Evolutionary conservation across 2,797 vertebrate genomes (phyloP).

Genomic region (Vipera ursinii): DNA sequence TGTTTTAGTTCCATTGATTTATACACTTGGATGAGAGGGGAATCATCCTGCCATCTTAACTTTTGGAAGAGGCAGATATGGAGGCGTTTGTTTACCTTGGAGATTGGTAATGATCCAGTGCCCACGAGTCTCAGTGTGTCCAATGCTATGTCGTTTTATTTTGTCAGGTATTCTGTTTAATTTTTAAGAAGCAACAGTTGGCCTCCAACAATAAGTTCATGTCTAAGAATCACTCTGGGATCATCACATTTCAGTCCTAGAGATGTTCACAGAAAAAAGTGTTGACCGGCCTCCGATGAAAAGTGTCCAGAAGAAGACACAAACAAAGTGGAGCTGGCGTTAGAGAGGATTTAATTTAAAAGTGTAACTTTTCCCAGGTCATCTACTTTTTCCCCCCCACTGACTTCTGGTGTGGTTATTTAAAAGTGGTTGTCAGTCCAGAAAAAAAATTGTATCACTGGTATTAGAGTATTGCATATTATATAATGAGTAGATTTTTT

Average conservation of each 20-base stretch:
- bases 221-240: not conserved
- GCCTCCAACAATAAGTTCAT: not conserved
- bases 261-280: not conserved
- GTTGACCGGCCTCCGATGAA: not conserved
- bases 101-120: not conserved
- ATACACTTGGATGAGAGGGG: not conserved
- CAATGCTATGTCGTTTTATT: not conserved
- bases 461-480: not conserved
- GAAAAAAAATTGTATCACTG: not conserved
- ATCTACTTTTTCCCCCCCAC: rapidly evolving
- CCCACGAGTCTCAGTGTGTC: not conserved
- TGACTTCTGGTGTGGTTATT: not conserved
- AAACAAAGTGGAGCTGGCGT: not conserved
- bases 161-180: not conserved
- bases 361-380: not conserved
- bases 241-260: not conserved
- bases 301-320: not conserved
- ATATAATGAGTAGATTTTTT: not conserved
- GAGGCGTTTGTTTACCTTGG: not conserved
- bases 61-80: not conserved
- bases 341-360: not conserved
- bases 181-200: not conserved
- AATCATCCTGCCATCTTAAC: not conserved
- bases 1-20: not conserved
- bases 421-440: not conserved